These are phyloP conservation scores for Hippocampus zosterae DNA, from an alignment of 2,113 vertebrate genomes.

Conservation along the genomic window DNA sequence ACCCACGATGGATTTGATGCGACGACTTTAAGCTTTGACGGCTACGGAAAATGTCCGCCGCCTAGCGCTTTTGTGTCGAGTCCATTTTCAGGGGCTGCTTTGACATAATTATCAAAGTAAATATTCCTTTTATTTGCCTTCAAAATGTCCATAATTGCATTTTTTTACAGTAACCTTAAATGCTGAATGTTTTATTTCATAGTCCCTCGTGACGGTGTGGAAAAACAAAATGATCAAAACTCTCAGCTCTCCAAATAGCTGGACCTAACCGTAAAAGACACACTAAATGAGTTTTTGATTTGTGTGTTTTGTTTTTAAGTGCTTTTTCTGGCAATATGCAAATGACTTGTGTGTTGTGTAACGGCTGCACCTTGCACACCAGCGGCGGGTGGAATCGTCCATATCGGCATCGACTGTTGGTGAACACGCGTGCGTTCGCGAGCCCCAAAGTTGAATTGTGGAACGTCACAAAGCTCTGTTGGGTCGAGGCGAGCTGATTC, in stretches of 20 bases:
- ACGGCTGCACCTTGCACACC: conserved; percentile 65
- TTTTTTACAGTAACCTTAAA: not conserved
- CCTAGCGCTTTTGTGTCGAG: too few species aligned
- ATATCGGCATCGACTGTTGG: not conserved
- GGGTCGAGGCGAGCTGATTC: conserved; percentile 53
- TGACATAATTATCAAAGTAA: too few species aligned
- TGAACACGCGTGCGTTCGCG: not conserved
- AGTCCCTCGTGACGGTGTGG: not conserved
- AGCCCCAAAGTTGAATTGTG: not conserved
- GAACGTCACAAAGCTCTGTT: conserved; percentile 23
- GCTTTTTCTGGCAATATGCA: conserved; percentile 50
- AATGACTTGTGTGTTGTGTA: conserved; percentile 47
- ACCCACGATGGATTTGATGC: not conserved
- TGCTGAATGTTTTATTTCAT: not conserved
- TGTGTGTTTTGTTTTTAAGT: not conserved
- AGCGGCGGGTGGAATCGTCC: conserved; percentile 22
- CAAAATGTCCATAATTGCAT: not conserved
- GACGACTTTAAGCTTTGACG: too few species aligned
- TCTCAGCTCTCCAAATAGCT: not conserved
- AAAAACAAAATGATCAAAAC: not conserved
- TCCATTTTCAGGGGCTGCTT: too few species aligned
- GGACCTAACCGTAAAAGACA: not conserved
- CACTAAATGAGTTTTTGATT: not conserved
- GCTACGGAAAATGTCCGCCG: too few species aligned
- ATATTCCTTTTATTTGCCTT: too few species aligned